Conservation (phyloP, 2,113 vertebrate species). For the Podocnemis expansa region DNA sequence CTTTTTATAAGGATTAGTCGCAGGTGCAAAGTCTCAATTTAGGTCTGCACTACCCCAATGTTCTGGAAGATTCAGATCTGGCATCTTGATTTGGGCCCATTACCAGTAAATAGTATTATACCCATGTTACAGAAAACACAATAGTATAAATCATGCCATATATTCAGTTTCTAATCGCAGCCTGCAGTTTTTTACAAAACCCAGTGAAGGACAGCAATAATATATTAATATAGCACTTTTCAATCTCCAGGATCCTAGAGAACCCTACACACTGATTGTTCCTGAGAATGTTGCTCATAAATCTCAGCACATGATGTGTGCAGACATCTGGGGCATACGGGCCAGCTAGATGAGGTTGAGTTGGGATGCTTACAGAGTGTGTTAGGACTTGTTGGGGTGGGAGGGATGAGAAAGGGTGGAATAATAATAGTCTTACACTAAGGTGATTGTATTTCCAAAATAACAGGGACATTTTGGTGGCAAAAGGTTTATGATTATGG, state of each 20-base stretch:
- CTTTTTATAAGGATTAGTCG: not conserved
- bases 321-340: slow-evolving; percentile 8
- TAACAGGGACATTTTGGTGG: slow-evolving; percentile 1
- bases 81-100: not conserved
- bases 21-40: not conserved
- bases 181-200: not conserved
- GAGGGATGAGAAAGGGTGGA: slow-evolving; percentile 20
- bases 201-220: slow-evolving; percentile 10
- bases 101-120: not conserved
- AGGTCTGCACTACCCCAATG: not conserved
- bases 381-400: slow-evolving; percentile 32
- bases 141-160: not conserved
- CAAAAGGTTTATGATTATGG: not conserved
- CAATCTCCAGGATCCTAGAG: not conserved
- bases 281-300: too few relatives aligned
- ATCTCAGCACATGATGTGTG: not conserved
- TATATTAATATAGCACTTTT: slow-evolving; percentile 34
- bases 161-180: slow-evolving; percentile 17
- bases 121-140: not conserved
- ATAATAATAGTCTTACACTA: not conserved
- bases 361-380: slow-evolving; percentile 28
- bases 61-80: not conserved
- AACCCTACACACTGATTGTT: not conserved
- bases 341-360: not conserved
- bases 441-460: slow-evolving; percentile 16